Base-by-base conservation (phyloP, 1,140 invertebrate species). In the Lasioglossum albipes region DNA sequence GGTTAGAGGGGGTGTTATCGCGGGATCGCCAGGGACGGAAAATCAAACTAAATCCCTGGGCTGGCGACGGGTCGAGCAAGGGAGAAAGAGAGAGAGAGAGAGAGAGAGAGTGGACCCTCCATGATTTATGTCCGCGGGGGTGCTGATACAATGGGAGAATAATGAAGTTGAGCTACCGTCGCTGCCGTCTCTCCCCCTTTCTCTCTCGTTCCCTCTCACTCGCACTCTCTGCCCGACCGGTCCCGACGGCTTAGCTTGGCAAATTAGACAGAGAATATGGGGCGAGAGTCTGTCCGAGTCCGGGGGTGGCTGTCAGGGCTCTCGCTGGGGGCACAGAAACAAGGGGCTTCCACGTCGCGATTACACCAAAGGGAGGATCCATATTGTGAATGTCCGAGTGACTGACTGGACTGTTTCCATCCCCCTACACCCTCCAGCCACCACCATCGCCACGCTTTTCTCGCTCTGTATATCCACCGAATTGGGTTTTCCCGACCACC, bases 101-200 rank as follows among this genome's bases (percentile, higher is more conserved):
- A 77, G 68, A 69, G 71, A 78, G 71, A 78, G 73, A 67, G 45
- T 76, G 49, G 36, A 87, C 81, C 78, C 86, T 83, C 72, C 85
- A 89, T 89, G 89, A 90, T 90, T 90, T 90, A 90, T 90, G 84
- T 90, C 83, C 83, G 82, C 81, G 75, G 87, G 87, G 87, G 88
- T 84, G 86, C 87, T 86, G 84, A 87, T 85, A 89, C 87, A 90
- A 90, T 90, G 87, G 88, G 72, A 89, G 87, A 89, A 90, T 90
- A 90, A 90, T 89, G 88, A 89, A 89, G 89, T 89, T 84, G 86
- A 78, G 80, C 82, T 64, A 84, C 79, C 78, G 71, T 83, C 70
- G 79, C 73, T 64, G 79, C 75, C 67, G 83, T 13, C 9, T 10
- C 45, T 13, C 10, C 45, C 9, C 1, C 45, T 45, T 9, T 12